Evolutionary conservation across 2,797 vertebrate species (phyloP).

Genomic region (Peromyscus nudipes): DNA sequence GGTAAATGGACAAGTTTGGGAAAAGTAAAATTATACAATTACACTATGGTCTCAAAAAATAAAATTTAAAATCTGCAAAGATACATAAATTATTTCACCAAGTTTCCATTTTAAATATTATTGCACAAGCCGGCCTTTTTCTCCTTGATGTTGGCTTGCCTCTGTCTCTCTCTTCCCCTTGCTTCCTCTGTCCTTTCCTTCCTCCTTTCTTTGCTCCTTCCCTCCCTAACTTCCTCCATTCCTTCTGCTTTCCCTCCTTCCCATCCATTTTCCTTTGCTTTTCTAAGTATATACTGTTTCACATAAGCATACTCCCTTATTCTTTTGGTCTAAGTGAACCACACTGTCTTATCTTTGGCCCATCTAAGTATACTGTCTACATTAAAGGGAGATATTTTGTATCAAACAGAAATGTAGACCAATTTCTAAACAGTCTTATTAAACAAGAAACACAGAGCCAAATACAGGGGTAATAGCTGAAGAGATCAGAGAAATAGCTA

Average conservation of each 20-base stretch:
- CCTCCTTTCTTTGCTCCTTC: background rate
- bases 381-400: background rate
- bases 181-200: background rate
- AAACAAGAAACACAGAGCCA: too few relatives aligned
- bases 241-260: background rate
- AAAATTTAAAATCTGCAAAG: background rate
- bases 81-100: background rate
- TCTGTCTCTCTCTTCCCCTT: background rate
- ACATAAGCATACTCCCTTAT: background rate
- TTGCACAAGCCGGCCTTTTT: too few relatives aligned
- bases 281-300: background rate
- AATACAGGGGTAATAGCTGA: too few relatives aligned
- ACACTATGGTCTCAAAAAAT: background rate
- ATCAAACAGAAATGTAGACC: background rate
- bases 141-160: background rate
- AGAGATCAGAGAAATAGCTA: too few relatives aligned
- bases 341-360: background rate
- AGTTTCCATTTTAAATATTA: background rate
- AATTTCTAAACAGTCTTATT: too few relatives aligned
- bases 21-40: background rate
- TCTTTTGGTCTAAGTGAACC: constrained; percentile 16
- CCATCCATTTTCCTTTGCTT: background rate
- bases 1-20: background rate
- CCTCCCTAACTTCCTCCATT: background rate
- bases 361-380: background rate